These are phyloP conservation scores for Ranitomeya variabilis DNA, from an alignment of 2,113 vertebrate genomes.

Conservation along the genomic window DNA sequence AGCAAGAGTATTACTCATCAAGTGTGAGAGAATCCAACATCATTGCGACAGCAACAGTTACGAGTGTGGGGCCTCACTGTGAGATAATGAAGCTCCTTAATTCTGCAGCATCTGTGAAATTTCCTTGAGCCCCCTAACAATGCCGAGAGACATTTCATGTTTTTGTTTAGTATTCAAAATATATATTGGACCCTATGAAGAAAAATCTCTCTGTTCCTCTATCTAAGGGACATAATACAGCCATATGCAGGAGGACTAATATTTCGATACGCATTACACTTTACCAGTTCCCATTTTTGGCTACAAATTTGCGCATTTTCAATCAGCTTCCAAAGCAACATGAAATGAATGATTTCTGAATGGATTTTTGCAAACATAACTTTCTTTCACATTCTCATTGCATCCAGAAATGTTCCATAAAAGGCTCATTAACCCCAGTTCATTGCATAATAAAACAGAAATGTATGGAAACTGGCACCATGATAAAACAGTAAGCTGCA, in stretches of 20 bases:
- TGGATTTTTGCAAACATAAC: constrained; percentile 44
- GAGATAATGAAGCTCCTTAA: too few relatives aligned
- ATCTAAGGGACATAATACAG: neutral
- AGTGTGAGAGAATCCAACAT: too few relatives aligned
- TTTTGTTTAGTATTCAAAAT: neutral
- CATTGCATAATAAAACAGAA: constrained; percentile 47
- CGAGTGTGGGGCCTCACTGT: too few relatives aligned
- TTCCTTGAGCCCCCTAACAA: too few relatives aligned
- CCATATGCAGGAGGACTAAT: neutral
- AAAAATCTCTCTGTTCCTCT: neutral
- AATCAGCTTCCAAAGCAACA: constrained; percentile 20
- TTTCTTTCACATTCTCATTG: constrained; percentile 43
- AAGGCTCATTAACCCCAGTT: constrained; percentile 48
- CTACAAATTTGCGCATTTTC: constrained; percentile 10
- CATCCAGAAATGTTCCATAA: constrained; percentile 43
- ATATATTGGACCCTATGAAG: neutral
- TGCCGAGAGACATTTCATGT: neutral
- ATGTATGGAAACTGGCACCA: constrained; percentile 38
- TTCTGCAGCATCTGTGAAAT: too few relatives aligned
- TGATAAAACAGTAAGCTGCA: constrained; percentile 44
- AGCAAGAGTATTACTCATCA: too few relatives aligned
- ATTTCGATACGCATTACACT: neutral
- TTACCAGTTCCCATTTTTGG: neutral
- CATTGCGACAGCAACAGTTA: too few relatives aligned
- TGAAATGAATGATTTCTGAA: constrained; percentile 30